A percentile compares a stretch with the other conserved stretches of the same genome.
These are phyloP conservation scores for Gymnobelideus leadbeateri DNA, from an alignment of 2,113 vertebrate species.

Conservation along the genomic window DNA sequence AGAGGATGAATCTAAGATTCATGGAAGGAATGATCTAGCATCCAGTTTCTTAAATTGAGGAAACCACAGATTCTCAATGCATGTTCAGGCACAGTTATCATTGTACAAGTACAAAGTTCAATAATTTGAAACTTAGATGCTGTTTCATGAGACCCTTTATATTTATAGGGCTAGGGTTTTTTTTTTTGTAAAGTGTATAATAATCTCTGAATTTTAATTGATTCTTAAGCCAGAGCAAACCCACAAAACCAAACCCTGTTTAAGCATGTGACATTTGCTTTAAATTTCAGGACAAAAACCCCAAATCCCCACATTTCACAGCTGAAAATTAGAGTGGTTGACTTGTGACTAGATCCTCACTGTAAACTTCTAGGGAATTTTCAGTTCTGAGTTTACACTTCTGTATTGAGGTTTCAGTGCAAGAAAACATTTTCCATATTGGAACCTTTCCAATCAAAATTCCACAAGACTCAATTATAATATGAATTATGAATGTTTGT, in stretches of 20 bases:
- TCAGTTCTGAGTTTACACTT: neutral
- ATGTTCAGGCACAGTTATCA: neutral
- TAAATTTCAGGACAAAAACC: neutral
- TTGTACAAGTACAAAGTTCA: neutral
- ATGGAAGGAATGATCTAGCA: neutral
- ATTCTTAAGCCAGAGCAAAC: neutral
- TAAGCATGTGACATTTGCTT: neutral
- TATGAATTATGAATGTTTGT: neutral
- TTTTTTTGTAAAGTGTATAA: neutral
- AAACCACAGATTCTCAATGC: neutral
- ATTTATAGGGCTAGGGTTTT: neutral
- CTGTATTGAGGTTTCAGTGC: neutral
- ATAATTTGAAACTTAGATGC: neutral
- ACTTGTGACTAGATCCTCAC: too few species aligned
- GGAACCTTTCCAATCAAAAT: neutral
- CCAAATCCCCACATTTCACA: neutral
- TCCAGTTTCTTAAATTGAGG: neutral
- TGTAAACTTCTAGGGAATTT: neutral
- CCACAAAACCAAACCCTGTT: neutral
- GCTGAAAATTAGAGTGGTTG: neutral
- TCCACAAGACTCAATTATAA: neutral
- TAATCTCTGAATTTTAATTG: neutral
- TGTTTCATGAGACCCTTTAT: neutral
- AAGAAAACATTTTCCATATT: neutral
- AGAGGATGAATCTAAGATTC: neutral